Evolutionary conservation across 2,113 vertebrate genomes (phyloP).

Genomic region (Brienomyrus brachyistius): DNA sequence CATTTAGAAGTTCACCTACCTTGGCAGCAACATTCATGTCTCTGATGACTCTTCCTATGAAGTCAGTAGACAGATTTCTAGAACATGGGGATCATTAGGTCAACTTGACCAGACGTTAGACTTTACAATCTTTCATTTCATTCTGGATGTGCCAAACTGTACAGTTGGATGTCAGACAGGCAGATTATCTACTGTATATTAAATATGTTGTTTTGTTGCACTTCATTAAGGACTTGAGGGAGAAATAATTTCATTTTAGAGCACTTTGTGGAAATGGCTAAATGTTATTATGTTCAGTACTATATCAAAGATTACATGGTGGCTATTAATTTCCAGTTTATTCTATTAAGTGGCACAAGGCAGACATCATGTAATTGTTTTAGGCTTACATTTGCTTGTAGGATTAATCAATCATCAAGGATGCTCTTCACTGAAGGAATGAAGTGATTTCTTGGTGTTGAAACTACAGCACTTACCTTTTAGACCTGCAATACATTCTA

Average conservation of each 20-base stretch:
- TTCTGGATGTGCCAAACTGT: not conserved
- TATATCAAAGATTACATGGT: conserved; percentile 61
- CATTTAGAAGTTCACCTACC: not conserved
- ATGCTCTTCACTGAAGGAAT: conserved; percentile 41
- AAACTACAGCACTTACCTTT: conserved; percentile 37
- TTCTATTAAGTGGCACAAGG: conserved; percentile 60
- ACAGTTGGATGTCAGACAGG: not conserved
- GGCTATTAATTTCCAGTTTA: conserved; percentile 66
- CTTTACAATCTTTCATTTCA: not conserved
- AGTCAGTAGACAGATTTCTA: not conserved
- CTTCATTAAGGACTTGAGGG: not conserved
- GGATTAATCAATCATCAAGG: conserved; percentile 63
- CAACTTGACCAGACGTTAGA: not conserved
- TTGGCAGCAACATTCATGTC: not conserved
- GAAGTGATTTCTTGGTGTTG: conserved; percentile 24
- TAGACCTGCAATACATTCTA: conserved; percentile 16
- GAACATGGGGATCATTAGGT: not conserved
- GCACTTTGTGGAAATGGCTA: conserved; percentile 58
- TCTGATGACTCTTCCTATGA: not conserved
- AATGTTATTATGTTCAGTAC: conserved; percentile 63
- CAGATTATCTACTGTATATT: not conserved
- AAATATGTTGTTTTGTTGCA: not conserved
- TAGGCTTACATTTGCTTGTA: conserved; percentile 51
- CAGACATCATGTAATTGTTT: conserved; percentile 63
- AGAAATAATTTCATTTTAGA: conserved; percentile 11